Base-by-base conservation (phyloP, 2,797 vertebrate genomes). In the Anguilla pacifica region DNA sequence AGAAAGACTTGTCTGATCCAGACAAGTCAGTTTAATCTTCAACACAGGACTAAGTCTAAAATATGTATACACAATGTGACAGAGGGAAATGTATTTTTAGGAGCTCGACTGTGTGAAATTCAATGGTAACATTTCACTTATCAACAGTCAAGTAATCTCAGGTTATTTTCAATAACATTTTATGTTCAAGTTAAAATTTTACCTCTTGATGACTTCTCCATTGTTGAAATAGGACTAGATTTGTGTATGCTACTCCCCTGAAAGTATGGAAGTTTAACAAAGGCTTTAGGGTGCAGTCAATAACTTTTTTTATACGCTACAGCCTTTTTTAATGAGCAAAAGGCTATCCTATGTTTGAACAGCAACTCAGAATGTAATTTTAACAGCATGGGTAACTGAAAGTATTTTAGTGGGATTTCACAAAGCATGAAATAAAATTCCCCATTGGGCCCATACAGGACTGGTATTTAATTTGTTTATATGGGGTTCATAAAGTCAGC, bases 111-210 rank as follows among this genome's bases (percentile, higher is more conserved):
- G 31, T 25, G n/a, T 74, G 13, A 79, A 79, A 15, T 46, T 39
- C 46, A 5, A 49, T 15, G 46, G n/a, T 64, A 59, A 19, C 31
- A 35, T 64, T 61, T 19, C 84, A 85, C 19, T 59, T 22, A 61
- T 9, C 2, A 7, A 0, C 17, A n/a, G 46, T 46, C 79, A 85
- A 64, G 17, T 64, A 64, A 31, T 6, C 35, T 35, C 35, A 17
- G n/a, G n/a, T 85, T 35, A 39, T 31, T 85, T 67, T 85, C 25
- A 28, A 55, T 86, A 25, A 53, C 51, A 25, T 77, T 74, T 35
- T n/a, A 74, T 77, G 46, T 25, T 86, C 64, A 61, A 9, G 7
- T 74, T 55, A 86, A 53, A 74, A 74, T 86, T 53, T 51, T 25
- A 70, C 15, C 35, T 86, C 13, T 53, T 61, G 43, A 46, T 46